Evolutionary conservation across 2,888 invertebrate genomes (phyloP).

Genomic region (Parnassius glacialis): DNA sequence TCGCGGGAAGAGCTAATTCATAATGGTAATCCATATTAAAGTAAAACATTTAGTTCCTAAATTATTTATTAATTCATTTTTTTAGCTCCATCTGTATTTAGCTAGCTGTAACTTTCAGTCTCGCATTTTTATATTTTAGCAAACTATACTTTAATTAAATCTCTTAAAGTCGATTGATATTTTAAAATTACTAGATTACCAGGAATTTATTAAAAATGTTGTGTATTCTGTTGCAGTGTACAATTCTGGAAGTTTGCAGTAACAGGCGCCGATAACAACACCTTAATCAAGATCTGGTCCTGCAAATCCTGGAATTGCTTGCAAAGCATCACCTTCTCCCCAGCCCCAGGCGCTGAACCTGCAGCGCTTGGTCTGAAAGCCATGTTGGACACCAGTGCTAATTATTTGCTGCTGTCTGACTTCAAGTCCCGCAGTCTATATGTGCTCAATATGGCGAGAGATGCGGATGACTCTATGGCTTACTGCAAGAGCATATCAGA

Average conservation of each 20-base stretch:
- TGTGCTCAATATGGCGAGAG: constrained; percentile 85
- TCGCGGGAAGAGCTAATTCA: too few species aligned
- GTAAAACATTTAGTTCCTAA: too few species aligned
- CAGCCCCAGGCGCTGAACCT: constrained; percentile 57
- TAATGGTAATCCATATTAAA: too few species aligned
- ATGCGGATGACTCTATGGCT: constrained; percentile 77
- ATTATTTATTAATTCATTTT: too few species aligned
- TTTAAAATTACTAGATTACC: too few species aligned
- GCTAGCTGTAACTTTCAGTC: too few species aligned
- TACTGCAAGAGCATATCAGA: constrained; percentile 89
- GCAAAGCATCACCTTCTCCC: constrained; percentile 89
- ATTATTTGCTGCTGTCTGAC: constrained; percentile 93
- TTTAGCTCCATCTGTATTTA: too few species aligned
- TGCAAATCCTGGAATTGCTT: constrained; percentile 97
- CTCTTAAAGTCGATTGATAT: too few species aligned
- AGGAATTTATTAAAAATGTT: too few species aligned
- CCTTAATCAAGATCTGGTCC: constrained; percentile 95
- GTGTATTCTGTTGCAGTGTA: constrained; percentile 5
- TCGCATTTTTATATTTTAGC: too few species aligned
- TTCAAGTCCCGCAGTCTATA: constrained; percentile 91
- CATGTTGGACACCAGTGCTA: constrained; percentile 91
- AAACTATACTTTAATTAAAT: too few species aligned
- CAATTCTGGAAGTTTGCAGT: constrained; percentile 98
- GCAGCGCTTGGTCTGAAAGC: constrained; percentile 83
- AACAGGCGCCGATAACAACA: constrained; percentile 94